These are phyloP conservation scores for Potorous gilbertii DNA, from an alignment of 2,797 vertebrate species.

Conservation along the genomic window DNA sequence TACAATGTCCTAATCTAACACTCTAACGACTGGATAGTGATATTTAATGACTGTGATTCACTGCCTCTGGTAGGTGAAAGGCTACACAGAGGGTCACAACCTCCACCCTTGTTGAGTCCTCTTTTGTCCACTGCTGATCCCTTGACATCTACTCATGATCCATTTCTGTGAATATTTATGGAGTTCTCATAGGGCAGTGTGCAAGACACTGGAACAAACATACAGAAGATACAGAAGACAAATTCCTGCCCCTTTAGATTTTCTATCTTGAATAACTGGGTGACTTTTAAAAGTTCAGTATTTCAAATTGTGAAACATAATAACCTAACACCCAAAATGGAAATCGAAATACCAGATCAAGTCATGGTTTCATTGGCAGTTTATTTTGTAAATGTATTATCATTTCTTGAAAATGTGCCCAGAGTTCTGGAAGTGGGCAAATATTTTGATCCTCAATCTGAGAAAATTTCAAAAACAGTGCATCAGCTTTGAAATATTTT, in stretches of 20 bases:
- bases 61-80: conserved; percentile 25
- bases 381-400: background rate
- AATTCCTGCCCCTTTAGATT: conserved; percentile 8
- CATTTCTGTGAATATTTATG: conserved; percentile 7
- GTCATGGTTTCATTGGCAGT: background rate
- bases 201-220: conserved; percentile 42
- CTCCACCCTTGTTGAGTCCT: conserved; percentile 9
- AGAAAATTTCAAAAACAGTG: background rate
- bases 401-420: background rate
- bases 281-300: background rate
- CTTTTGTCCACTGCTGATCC: conserved; percentile 1
- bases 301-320: background rate
- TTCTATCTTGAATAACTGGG: conserved; percentile 45
- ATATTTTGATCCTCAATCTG: background rate
- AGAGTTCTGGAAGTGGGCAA: background rate
- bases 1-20: conserved; percentile 21
- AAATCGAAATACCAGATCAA: background rate
- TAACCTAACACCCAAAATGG: background rate
- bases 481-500: background rate
- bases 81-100: conserved; percentile 20
- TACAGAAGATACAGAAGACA: background rate
- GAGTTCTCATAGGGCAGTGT: background rate
- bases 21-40: conserved; percentile 30
- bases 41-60: conserved; percentile 57
- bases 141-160: background rate